phyloP scores from a whole-genome alignment of 2,797 vertebrate genomes.

The Phylloscopus collybita region DNA sequence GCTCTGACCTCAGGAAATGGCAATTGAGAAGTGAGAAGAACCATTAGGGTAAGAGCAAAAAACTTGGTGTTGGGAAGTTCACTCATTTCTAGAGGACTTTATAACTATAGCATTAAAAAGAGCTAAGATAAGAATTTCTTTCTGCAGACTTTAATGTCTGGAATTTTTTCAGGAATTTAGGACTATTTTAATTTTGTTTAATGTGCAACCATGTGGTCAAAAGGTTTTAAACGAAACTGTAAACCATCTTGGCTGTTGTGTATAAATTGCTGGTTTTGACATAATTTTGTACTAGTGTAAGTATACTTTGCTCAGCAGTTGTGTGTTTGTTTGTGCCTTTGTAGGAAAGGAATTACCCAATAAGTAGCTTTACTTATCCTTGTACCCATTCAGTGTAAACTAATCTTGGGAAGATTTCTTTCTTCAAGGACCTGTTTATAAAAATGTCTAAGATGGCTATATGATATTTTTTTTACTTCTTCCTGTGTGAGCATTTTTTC shows the following conservation, averaged over 20 bases:
- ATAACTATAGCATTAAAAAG: neutral
- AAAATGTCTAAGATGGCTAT: neutral
- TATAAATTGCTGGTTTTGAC: neutral
- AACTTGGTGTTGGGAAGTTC: neutral
- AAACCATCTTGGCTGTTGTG: neutral
- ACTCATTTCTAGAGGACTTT: neutral
- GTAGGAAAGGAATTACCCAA: neutral
- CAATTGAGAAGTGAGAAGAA: neutral
- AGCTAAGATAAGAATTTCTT: neutral
- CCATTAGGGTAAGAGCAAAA: neutral
- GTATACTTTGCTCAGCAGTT: neutral
- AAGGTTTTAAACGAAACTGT: neutral
- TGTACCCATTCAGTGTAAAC: neutral
- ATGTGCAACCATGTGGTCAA: neutral
- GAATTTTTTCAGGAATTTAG: neutral
- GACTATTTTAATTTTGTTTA: neutral
- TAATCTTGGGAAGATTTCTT: neutral
- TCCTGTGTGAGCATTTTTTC: neutral
- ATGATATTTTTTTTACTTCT: neutral
- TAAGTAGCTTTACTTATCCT: neutral
- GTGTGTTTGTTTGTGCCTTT: neutral
- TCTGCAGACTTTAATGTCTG: neutral
- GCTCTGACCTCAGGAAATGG: neutral
- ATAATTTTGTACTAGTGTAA: neutral
- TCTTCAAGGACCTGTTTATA: neutral